These are phyloP conservation scores for Conomelus anceps DNA, from an alignment of 2,888 invertebrate genomes.

Conservation along the genomic window DNA sequence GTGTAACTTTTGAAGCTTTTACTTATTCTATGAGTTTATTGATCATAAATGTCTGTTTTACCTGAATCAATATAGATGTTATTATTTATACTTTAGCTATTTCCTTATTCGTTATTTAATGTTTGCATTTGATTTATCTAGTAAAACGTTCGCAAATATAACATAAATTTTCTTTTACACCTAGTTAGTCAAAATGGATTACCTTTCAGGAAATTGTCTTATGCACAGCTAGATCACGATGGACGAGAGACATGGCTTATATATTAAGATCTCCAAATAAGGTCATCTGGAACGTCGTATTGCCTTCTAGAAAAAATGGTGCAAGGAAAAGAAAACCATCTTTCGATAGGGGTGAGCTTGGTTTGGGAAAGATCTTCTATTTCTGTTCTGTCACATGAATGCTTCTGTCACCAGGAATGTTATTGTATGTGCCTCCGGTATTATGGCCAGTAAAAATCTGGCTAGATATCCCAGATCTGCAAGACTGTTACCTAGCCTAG, in stretches of 20 bases:
- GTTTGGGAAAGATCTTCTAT: neutral
- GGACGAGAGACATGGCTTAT: constrained; percentile 13
- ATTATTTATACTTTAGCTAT: no score
- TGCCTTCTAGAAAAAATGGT: neutral
- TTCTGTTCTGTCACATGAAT: neutral
- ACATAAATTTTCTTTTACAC: neutral
- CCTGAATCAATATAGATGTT: no score
- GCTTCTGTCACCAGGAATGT: neutral
- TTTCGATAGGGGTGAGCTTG: constrained; percentile 18
- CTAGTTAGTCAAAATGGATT: constrained; percentile 1
- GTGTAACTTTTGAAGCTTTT: no score
- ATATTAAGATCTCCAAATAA: neutral
- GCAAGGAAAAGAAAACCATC: constrained; percentile 1
- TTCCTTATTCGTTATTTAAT: no score
- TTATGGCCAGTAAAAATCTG: neutral
- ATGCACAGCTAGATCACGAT: constrained; percentile 19
- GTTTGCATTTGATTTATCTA: no score
- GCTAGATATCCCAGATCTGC: neutral
- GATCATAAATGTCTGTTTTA: no score
- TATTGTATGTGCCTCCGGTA: neutral
- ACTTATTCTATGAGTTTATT: no score
- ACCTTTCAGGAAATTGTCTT: constrained; percentile 19
- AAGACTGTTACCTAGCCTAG: no score
- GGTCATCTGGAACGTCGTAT: neutral
- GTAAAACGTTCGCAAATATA: neutral